Evolutionary conservation across 2,797 vertebrate species (phyloP).

Genomic region (Chaunax sp.): DNA sequence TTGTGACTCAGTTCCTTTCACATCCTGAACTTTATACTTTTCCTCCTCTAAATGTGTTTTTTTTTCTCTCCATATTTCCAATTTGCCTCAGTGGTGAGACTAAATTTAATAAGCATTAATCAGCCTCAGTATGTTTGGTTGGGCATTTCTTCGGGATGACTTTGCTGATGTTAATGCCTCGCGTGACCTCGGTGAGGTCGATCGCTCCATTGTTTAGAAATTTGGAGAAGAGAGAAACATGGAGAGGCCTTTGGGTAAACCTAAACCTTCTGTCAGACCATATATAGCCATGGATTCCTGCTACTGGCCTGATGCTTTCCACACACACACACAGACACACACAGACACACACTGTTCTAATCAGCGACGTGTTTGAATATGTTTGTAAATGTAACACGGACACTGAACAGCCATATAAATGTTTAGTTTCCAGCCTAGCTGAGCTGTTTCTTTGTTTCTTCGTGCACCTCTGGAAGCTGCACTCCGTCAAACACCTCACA

Average conservation of each 20-base stretch:
- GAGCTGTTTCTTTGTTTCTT: conserved; percentile 39
- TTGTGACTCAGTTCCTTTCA: background rate
- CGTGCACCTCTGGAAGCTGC: background rate
- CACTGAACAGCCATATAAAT: conserved; percentile 43
- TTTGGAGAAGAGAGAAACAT: conserved; percentile 34
- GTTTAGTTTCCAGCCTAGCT: conserved; percentile 41
- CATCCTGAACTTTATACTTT: conserved; percentile 2
- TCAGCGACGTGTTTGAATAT: conserved; percentile 33
- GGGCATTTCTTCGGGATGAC: background rate
- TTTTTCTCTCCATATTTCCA: background rate
- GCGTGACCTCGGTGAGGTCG: background rate
- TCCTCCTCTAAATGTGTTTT: background rate
- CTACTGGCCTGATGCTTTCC: conserved; percentile 43
- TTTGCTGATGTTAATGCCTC: background rate
- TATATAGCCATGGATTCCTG: conserved; percentile 73
- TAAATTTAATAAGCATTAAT: background rate
- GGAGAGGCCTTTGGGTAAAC: conserved; percentile 48
- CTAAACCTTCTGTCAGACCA: conserved; percentile 55
- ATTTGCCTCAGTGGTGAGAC: background rate
- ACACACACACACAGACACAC: conserved; percentile 19
- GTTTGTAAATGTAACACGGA: conserved; percentile 38
- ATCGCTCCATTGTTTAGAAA: conserved; percentile 43
- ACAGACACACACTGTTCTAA: conserved; percentile 38
- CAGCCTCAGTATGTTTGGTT: background rate
- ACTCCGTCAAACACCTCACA: conserved; percentile 19